A percentile compares a stretch with the other conserved stretches of the same genome.
Evolutionary conservation across 1,140 invertebrate genomes (phyloP).

Genomic region (Drosophila busckii): DNA sequence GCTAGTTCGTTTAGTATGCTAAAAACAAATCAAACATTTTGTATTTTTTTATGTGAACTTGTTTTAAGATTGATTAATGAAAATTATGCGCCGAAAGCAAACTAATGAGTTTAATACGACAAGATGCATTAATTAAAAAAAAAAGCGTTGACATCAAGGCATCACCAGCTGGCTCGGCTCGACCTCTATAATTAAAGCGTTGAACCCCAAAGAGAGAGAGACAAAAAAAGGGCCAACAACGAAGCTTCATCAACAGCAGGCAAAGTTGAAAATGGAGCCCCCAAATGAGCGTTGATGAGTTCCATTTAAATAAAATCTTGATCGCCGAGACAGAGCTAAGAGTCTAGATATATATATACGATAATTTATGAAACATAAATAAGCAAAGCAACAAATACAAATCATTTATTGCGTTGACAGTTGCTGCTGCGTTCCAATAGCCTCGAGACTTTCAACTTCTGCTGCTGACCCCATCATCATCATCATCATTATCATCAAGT

Average conservation of each 20-base stretch:
- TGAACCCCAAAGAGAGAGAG: constrained; percentile 47
- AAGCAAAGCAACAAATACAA: constrained; percentile 77
- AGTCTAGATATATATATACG: constrained; percentile 65
- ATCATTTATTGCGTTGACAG: constrained; percentile 73
- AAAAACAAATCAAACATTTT: constrained; percentile 34
- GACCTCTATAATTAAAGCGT: constrained; percentile 71
- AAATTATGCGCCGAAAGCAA: constrained; percentile 72
- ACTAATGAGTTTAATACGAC: constrained; percentile 75
- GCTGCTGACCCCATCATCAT: constrained; percentile 10
- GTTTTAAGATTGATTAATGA: constrained; percentile 73
- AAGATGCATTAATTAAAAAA: constrained; percentile 64
- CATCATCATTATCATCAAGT: too few species aligned
- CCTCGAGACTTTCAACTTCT: not conserved
- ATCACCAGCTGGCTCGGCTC: constrained; percentile 37
- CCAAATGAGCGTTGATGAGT: constrained; percentile 74
- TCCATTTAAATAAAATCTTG: constrained; percentile 78
- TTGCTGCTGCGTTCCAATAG: constrained; percentile 29
- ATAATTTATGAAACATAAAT: constrained; percentile 78
- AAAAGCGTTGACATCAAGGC: constrained; percentile 55
- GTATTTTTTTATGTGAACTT: constrained; percentile 28
- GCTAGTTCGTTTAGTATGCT: constrained; percentile 59
- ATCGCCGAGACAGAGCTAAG: constrained; percentile 34
- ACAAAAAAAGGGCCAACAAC: constrained; percentile 34
- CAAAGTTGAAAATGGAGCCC: constrained; percentile 24
- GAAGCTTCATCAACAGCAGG: constrained; percentile 48